Conservation (phyloP, 2,888 invertebrate genomes). For the Caenorhabditis uteleia region DNA sequence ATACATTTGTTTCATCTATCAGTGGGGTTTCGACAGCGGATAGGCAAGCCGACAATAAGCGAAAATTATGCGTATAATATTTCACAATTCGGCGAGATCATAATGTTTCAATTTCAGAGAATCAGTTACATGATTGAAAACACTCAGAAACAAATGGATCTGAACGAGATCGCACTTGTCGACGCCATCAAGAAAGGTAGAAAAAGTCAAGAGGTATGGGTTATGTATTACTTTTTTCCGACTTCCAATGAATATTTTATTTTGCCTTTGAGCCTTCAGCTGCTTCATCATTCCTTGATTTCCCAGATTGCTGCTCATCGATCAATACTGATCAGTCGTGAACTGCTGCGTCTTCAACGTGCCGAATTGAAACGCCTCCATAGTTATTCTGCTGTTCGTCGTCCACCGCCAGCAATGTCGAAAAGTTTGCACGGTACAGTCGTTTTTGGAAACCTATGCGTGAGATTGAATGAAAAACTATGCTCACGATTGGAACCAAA, state of each 20-base stretch:
- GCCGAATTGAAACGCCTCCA: conserved; percentile 37
- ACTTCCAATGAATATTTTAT: background rate
- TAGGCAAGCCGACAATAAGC: conserved; percentile 12
- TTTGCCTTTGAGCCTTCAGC: background rate
- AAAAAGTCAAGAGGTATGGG: conserved; percentile 14
- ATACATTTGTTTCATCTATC: conserved; percentile 31
- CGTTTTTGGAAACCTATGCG: conserved; percentile 32
- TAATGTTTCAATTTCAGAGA: conserved; percentile 3
- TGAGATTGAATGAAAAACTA: conserved; percentile 41
- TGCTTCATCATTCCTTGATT: background rate
- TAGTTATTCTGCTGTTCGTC: conserved; percentile 27
- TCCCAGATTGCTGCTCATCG: conserved; percentile 36
- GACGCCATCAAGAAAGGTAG: conserved; percentile 28
- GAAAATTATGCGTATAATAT: conserved; percentile 13
- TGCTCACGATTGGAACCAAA: conserved; percentile 13
- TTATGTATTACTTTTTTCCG: too few relatives aligned
- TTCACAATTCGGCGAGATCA: background rate
- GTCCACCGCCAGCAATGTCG: conserved; percentile 37
- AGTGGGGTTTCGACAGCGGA: conserved; percentile 17
- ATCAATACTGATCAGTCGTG: conserved; percentile 35
- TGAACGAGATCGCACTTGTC: conserved; percentile 25
- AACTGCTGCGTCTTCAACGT: conserved; percentile 35
- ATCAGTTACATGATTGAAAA: conserved; percentile 34
- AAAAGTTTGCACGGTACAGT: conserved; percentile 33
- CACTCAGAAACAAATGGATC: conserved; percentile 28